Base-by-base conservation (phyloP, 2,113 vertebrate species). In the Pterocles orientalis region DNA sequence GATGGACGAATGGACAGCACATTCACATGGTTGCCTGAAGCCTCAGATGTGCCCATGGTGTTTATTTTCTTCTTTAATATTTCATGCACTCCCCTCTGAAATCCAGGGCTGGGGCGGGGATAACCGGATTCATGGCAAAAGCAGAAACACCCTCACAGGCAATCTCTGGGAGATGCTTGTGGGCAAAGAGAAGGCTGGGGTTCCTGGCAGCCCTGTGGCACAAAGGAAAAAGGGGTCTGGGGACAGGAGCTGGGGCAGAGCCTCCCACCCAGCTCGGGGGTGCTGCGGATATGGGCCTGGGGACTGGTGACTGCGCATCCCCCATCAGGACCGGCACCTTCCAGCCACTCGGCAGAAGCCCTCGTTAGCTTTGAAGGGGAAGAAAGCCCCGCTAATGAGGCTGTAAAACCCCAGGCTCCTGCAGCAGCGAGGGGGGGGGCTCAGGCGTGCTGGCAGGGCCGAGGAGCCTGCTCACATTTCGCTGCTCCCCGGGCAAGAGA, bases 311-410 rank as follows among this genome's bases (percentile, higher is more conserved):
- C 39, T 73, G 69, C 3, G 0, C 47, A 34, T 31, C 58, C 56
- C 0, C 0, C 64, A 45, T 2, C 0, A 0, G 70, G 60, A 78
- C 47, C 1, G 4, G 65, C 56, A 78, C 62, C 56, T 93, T 95
- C 60, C 78, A 87, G 84, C 56, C 6, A 2, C 86, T 85, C 19
- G 6, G 92, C 77, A 86, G 94, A 82, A 81, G 64, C 48, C 34
- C 83, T 96, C 1, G 0, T 91, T 92, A 91, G 57, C 88, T 94
- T 94, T 72, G 90, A 84, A 94, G 45, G 56, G 81, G 36, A 76
- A 86, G 78, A 94, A 81, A 92, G 28, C 62, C 68, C 50, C 2
- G 6, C 78, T 97, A 96, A 97, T 80, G 93, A 96, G 92, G 65
- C 81, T 65, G 65, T 96, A 90, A 94, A 92, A 94, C n/a, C 15